Percentiles rank a stretch among this genome's conserved stretches.
Evolutionary conservation across 2,888 invertebrate species (phyloP).

Genomic region (Eurytoma californica): DNA sequence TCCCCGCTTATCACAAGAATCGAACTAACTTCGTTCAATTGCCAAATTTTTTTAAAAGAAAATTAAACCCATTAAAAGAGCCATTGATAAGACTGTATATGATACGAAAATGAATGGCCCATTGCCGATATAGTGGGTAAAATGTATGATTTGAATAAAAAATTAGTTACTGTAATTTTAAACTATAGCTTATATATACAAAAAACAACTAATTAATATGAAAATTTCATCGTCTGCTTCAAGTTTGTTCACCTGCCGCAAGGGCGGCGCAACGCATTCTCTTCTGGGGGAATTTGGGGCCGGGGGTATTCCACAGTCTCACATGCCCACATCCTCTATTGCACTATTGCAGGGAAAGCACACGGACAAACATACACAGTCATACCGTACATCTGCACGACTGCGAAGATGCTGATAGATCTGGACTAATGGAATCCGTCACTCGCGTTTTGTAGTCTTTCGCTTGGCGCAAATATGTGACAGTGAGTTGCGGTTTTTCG

Average conservation of each 20-base stretch:
- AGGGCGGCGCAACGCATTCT: constrained; percentile 59
- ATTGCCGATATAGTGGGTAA: not conserved
- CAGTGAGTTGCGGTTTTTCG: constrained; percentile 63
- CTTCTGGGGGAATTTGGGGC: not conserved
- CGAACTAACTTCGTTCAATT: not conserved
- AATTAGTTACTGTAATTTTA: no score
- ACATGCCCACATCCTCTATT: constrained; percentile 17
- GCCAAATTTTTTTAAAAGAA: not conserved
- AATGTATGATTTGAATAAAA: not conserved
- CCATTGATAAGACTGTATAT: no score
- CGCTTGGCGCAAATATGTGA: constrained; percentile 69
- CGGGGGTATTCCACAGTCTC: not conserved
- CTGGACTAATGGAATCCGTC: constrained; percentile 61
- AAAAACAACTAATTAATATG: no score
- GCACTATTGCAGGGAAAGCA: not conserved
- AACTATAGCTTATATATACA: no score
- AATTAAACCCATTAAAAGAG: no score
- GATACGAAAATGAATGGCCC: no score
- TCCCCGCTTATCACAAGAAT: no score
- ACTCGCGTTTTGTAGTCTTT: constrained; percentile 64
- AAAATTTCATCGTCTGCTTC: not conserved
- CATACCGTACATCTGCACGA: not conserved
- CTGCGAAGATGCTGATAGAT: constrained; percentile 12
- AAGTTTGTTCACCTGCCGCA: constrained; percentile 57
- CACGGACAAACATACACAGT: not conserved